phyloP scores from a whole-genome alignment of 1,140 invertebrate genomes.

The Pseudomyrmex sp. region DNA sequence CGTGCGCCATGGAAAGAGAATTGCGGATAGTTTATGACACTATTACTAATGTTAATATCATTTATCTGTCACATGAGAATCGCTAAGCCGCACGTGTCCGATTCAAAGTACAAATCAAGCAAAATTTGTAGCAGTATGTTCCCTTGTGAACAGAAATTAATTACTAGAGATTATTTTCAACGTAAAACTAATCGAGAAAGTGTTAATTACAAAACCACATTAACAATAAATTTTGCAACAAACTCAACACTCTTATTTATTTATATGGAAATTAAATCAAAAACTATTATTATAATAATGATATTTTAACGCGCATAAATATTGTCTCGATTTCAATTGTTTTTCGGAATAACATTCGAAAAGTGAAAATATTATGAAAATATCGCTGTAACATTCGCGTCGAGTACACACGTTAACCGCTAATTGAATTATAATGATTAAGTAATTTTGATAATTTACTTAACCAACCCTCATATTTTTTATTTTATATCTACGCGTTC shows the following conservation, averaged over 20 bases:
- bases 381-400: not conserved
- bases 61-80: slow-evolving; percentile 62
- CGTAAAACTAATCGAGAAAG: not conserved
- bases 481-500: not conserved
- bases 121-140: not conserved
- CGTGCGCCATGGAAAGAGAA: slow-evolving; percentile 59
- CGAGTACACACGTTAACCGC: not conserved
- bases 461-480: too few species aligned
- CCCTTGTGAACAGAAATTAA: slow-evolving; percentile 53
- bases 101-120: slow-evolving; percentile 39
- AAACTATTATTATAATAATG: not conserved
- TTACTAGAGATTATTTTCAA: slow-evolving; percentile 27
- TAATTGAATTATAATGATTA: slow-evolving; percentile 39
- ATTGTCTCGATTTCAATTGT: not conserved
- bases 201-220: slow-evolving; percentile 14
- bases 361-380: not conserved
- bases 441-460: slow-evolving; percentile 25
- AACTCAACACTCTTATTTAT: not conserved
- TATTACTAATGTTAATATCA: slow-evolving; percentile 69
- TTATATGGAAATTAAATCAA: not conserved
- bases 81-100: slow-evolving; percentile 20
- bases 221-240: not conserved
- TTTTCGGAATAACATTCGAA: not conserved
- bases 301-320: not conserved
- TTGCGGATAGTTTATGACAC: slow-evolving; percentile 49